A percentile compares a stretch with the other conserved stretches of the same genome.
These are phyloP conservation scores for Drosophila monieri DNA, from an alignment of 2,888 invertebrate genomes.

Conservation along the genomic window DNA sequence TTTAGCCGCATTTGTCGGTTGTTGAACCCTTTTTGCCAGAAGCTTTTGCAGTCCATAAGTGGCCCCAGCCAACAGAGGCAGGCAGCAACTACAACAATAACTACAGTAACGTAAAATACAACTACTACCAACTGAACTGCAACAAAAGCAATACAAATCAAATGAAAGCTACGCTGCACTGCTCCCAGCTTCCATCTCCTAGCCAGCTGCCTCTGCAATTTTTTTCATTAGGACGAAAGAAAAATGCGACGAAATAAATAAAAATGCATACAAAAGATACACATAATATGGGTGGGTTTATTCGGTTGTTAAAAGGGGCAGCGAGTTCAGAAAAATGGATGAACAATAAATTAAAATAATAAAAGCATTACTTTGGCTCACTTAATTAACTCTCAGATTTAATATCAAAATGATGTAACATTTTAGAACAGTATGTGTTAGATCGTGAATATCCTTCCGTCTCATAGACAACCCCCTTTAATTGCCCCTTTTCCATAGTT, in stretches of 20 bases:
- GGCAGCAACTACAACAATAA: constrained; percentile 17
- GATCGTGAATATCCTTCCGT: too few relatives aligned
- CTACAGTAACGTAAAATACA: constrained; percentile 24
- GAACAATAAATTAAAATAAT: not conserved
- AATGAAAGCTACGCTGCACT: constrained; percentile 63
- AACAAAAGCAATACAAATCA: constrained; percentile 70
- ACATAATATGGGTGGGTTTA: constrained; percentile 27
- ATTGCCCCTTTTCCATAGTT: constrained; percentile 29
- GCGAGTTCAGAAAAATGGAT: not conserved
- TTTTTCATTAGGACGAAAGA: constrained; percentile 61
- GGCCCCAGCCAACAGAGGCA: constrained; percentile 52
- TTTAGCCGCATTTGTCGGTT: constrained; percentile 67
- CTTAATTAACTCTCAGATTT: too few relatives aligned
- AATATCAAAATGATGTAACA: too few relatives aligned
- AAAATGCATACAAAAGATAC: constrained; percentile 65
- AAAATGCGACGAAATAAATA: constrained; percentile 73
- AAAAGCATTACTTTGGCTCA: too few relatives aligned
- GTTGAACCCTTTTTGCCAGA: constrained; percentile 67
- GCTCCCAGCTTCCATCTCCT: not conserved
- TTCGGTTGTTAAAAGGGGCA: not conserved
- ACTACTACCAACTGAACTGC: constrained; percentile 34
- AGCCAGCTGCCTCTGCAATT: constrained; percentile 44
- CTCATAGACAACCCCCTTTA: not conserved
- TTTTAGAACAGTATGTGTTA: too few relatives aligned
- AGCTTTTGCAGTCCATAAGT: constrained; percentile 69